phyloP scores from a whole-genome alignment of 2,888 invertebrate species.

The Heliconius sara region DNA sequence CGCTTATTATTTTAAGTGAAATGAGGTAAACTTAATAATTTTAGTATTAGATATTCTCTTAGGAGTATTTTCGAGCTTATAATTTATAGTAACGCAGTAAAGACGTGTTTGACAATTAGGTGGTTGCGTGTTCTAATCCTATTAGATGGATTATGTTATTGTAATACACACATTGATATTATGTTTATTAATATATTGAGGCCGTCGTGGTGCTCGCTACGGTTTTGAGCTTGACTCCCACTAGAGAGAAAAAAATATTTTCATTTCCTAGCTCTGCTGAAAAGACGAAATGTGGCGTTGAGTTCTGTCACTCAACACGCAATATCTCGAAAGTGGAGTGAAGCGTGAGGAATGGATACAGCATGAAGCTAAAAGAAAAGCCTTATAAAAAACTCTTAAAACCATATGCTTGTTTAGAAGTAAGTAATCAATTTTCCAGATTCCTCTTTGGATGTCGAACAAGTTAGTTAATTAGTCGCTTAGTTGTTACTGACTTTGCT shows the following conservation, averaged over 20 bases:
- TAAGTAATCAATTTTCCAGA: constrained; percentile 19
- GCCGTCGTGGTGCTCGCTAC: not conserved
- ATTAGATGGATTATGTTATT: too few species aligned
- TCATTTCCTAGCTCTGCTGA: not conserved
- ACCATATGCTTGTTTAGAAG: constrained; percentile 9
- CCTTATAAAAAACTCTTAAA: too few species aligned
- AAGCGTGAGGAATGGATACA: too few species aligned
- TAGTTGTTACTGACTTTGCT: constrained; percentile 22
- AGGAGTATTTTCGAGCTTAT: not conserved
- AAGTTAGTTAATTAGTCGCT: constrained; percentile 12
- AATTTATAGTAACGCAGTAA: not conserved
- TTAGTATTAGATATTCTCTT: not conserved
- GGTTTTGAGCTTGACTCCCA: not conserved
- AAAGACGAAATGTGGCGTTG: not conserved
- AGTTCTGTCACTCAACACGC: not conserved
- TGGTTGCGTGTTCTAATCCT: too few species aligned
- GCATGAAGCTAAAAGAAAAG: too few species aligned
- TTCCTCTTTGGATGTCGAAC: constrained; percentile 10
- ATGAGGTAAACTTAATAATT: not conserved
- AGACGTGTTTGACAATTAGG: not conserved
- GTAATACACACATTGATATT: too few species aligned
- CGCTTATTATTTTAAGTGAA: not conserved
- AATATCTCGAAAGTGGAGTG: not conserved
- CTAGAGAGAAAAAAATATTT: not conserved
- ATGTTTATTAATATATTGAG: not conserved